Evolutionary conservation across 1,140 invertebrate genomes (phyloP), one percentile per base, ranked within the genome.

Genomic region (Heliothis virescens): DNA sequence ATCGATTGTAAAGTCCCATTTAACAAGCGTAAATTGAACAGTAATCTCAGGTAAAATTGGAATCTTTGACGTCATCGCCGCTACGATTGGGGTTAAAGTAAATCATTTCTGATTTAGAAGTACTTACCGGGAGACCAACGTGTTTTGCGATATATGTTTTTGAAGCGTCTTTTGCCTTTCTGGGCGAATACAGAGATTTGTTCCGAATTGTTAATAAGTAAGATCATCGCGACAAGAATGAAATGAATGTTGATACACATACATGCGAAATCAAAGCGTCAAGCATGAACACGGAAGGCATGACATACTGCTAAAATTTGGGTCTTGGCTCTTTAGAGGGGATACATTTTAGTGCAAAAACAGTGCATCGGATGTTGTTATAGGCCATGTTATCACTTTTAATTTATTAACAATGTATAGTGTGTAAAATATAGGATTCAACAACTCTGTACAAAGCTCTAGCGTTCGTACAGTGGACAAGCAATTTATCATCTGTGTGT

Each of bases 321-420:
- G n/a, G 18, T 18, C 1, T 34, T 34, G 7, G 34, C 34, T 41
- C 34, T 41, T 41, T 7, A 41, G 5, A 41, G 9, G 9, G 34
- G 34, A 41, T 41, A 41, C 34, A 41, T 5, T 41, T 9, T 41
- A 41, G 34, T 18, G 16, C 55, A 7, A 57, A 57, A n/a, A 57
- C 16, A 18, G 7, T 18, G 55, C 41, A 48, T 67, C 63, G 63
- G 63, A 67, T 67, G 63, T 67, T 67, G 16, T 41, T 67, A 12
- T 67, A 67, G 41, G 41, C 48, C 41, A 67, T 67, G 63, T 67
- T 67, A 67, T 67, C 63, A n/a, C 11, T 48, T n/a, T 65, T 41
- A 67, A 26, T 13, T 47, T 47, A 7, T 12, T 18, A 16, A 48
- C 55, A 67, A 7, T 41, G 16, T 67, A 48, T 67, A 65, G n/a